phyloP scores from a whole-genome alignment of 1,140 invertebrate species.

The Telenomus remus region DNA sequence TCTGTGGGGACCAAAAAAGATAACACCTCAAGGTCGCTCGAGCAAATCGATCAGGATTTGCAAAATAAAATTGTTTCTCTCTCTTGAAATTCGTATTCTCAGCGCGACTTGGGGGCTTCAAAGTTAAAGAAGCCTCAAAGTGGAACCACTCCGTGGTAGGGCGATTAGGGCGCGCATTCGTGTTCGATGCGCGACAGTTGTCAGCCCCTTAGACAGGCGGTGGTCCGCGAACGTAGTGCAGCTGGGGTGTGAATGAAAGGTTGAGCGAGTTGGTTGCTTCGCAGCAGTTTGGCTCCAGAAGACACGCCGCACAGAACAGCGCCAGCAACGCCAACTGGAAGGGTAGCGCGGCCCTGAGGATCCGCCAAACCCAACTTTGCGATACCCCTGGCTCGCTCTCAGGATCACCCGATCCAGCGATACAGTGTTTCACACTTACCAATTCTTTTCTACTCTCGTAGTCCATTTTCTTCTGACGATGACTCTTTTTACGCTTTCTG shows the following conservation, averaged over 20 bases:
- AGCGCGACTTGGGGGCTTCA: conserved; percentile 6
- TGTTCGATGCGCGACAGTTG: no score
- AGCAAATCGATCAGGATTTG: conserved; percentile 29
- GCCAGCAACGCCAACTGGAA: conserved; percentile 89
- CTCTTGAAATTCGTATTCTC: conserved; percentile 2
- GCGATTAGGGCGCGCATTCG: conserved; percentile 8
- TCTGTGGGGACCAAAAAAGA: conserved; percentile 2
- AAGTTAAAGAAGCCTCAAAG: conserved; percentile 13
- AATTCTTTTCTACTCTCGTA: conserved; percentile 19
- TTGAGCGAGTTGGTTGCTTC: conserved; percentile 89
- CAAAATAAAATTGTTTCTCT: neutral
- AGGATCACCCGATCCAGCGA: conserved; percentile 64
- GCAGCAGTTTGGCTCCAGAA: conserved; percentile 89
- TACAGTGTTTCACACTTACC: conserved; percentile 67
- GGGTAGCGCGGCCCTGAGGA: conserved; percentile 84
- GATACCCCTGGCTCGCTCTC: conserved; percentile 74
- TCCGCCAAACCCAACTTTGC: conserved; percentile 83
- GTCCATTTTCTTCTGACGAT: conserved; percentile 24
- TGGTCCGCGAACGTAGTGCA: conserved; percentile 89
- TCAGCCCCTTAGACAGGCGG: conserved; percentile 83
- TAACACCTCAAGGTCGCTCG: neutral
- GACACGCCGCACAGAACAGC: conserved; percentile 86
- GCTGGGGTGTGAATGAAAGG: conserved; percentile 87
- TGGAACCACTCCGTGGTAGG: neutral
- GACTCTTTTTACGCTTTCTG: conserved; percentile 70